These are phyloP conservation scores for Tachuris rubrigastra DNA, from an alignment of 2,113 vertebrate genomes.

Conservation along the genomic window DNA sequence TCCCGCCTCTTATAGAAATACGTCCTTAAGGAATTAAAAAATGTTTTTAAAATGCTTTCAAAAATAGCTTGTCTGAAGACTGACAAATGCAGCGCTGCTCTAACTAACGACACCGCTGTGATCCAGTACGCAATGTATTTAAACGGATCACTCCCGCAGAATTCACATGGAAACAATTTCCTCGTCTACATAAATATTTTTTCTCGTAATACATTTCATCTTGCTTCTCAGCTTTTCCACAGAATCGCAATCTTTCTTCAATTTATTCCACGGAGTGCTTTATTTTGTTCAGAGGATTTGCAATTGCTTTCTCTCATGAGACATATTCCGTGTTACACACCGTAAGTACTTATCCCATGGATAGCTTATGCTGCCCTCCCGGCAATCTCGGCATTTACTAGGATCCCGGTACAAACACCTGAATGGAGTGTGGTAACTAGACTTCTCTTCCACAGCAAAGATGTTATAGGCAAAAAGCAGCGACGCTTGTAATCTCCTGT, in stretches of 20 bases:
- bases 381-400: neutral
- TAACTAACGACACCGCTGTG: neutral
- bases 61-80: neutral
- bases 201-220: neutral
- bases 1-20: neutral
- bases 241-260: neutral
- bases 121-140: neutral
- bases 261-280: neutral
- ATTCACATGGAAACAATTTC: neutral
- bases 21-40: neutral
- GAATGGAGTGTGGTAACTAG: neutral
- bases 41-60: neutral
- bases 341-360: neutral
- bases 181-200: neutral
- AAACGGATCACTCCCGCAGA: neutral
- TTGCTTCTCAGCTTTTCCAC: neutral
- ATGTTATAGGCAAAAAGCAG: neutral
- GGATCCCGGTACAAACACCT: neutral
- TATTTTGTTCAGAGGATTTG: neutral
- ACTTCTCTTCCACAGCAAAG: neutral
- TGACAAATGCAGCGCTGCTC: neutral
- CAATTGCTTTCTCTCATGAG: neutral
- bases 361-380: neutral
- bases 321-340: neutral
- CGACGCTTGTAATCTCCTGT: neutral